These are phyloP conservation scores for Cryptus armator DNA, from an alignment of 2,888 invertebrate genomes.

Conservation along the genomic window DNA sequence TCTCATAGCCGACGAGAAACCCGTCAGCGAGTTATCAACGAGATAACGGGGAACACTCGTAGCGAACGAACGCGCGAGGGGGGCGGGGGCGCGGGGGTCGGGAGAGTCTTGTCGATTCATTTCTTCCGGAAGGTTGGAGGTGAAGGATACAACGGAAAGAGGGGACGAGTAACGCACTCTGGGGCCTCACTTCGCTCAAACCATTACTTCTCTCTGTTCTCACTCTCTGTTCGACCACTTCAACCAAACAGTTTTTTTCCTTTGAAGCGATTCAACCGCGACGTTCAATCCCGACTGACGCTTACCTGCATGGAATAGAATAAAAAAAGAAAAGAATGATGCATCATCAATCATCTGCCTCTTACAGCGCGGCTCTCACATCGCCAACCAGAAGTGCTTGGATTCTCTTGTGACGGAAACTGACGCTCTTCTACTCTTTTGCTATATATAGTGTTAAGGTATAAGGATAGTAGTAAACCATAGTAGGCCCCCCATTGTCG, in stretches of 20 bases:
- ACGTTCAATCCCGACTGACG: conserved; percentile 63
- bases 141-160: not conserved
- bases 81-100: conserved; percentile 20
- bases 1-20: conserved; percentile 48
- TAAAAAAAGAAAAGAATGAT: conserved; percentile 52
- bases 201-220: conserved; percentile 38
- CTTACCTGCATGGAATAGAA: conserved; percentile 70
- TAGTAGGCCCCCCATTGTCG: conserved; percentile 2
- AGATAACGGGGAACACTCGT: conserved; percentile 27
- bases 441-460: not conserved
- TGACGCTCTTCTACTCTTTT: conserved; percentile 28
- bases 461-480: not conserved
- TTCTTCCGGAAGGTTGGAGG: conserved; percentile 22
- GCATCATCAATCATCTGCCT: conserved; percentile 68
- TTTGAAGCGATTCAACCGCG: conserved; percentile 55
- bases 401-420: conserved; percentile 22
- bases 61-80: conserved; percentile 11
- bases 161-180: conserved; percentile 40
- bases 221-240: conserved; percentile 24
- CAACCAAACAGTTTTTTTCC: conserved; percentile 28
- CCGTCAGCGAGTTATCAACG: conserved; percentile 62
- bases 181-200: conserved; percentile 37
- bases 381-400: conserved; percentile 33
- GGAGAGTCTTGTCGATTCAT: conserved; percentile 43
- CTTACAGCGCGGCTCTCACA: conserved; percentile 18